Conservation (phyloP, 2,888 invertebrate species). For the Dyspetes luteomarginatus region DNA sequence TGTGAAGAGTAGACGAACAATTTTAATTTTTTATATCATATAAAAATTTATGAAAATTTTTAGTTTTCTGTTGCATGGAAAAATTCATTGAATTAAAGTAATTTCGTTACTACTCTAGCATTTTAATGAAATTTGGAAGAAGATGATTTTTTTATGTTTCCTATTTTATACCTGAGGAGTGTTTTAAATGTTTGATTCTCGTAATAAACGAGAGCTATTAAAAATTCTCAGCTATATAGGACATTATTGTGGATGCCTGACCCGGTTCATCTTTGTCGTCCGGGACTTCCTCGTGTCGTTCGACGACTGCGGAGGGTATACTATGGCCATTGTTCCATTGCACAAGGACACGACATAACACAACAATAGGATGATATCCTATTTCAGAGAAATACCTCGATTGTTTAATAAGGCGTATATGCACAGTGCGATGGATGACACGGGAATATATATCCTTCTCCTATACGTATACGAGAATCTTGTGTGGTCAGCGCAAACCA, state of each 20-base stretch:
- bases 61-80: no score
- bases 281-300: not conserved
- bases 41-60: no score
- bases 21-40: no score
- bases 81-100: no score
- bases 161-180: no score
- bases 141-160: no score
- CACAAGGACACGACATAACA: constrained; percentile 44
- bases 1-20: not conserved
- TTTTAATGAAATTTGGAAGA: no score
- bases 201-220: no score
- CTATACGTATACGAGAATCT: constrained; percentile 2
- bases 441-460: constrained; percentile 32
- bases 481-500: constrained; percentile 4
- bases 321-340: not conserved
- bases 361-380: constrained; percentile 73
- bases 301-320: not conserved
- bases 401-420: constrained; percentile 65
- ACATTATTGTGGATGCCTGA: not conserved
- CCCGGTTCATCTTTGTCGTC: not conserved
- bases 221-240: no score
- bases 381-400: constrained; percentile 66
- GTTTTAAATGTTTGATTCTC: no score
- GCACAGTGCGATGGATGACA: constrained; percentile 58
- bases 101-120: no score